Base-by-base conservation (phyloP, 2,888 invertebrate species). In the Papilio elwesi region DNA sequence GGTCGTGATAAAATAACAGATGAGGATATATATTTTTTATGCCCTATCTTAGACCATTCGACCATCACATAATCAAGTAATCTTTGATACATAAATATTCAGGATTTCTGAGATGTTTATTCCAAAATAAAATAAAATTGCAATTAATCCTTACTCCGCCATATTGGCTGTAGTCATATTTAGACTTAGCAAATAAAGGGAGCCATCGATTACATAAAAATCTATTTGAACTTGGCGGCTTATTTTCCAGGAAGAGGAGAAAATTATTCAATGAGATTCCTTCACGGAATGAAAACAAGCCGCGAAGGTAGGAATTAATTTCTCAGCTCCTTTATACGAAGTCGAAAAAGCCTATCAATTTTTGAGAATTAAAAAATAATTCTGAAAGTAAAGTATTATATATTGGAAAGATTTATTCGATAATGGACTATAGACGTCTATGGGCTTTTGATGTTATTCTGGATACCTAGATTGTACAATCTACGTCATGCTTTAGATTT, bases 191-290 rank as follows among this genome's bases (percentile, higher is more conserved):
- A 6, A 51, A 38, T 9, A 43, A 62, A 15, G 43, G 43, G 43
- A n/a, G 2, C 15, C 0, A 8, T 43, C 43, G 10, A 38, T 59
- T 43, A 10, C 15, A 62, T 43, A 51, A 68, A 68, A 38, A 51
- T 16, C n/a, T 59, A n/a, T 62, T 62, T 52, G 48, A 47, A 68
- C 51, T 26, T 65, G 26, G n/a, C n/a, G n/a, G 49, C 15, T 68
- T 68, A 57, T 49, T 57, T 59, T 49, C 67, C 67, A 13, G 13
- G 26, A 26, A 15, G 36, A 26, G 51, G 57, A 47, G 57, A 55
- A 68, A 68, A 68, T 57, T 68, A 59, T 59, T 68, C 48, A 59
- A 59, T n/a, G 36, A 36, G 57, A 68, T 59, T 55, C 57, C 38
- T 68, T 48, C 48, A 15, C 48, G 26, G 68, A 49, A 59, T 36